phyloP scores from a whole-genome alignment of 2,113 vertebrate species.

The Peucedramus taeniatus region DNA sequence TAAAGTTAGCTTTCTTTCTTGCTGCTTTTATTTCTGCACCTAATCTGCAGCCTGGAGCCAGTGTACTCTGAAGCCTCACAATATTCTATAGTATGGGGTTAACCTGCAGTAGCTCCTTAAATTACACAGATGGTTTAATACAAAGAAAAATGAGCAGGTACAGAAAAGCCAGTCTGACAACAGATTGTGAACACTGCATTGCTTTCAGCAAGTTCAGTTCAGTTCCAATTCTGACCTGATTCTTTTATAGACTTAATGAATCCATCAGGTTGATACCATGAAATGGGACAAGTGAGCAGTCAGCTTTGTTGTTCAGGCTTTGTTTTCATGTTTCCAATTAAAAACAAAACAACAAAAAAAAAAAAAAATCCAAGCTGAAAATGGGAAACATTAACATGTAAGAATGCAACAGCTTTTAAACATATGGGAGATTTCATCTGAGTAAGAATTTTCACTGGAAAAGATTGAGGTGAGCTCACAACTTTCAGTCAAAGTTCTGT shows the following conservation, averaged over 20 bases:
- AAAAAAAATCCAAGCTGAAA: neutral
- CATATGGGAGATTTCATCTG: slow-evolving; percentile 8
- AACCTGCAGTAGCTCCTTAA: neutral
- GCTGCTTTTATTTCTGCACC: neutral
- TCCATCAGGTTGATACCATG: neutral
- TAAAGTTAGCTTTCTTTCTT: neutral
- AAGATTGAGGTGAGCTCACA: slow-evolving; percentile 20
- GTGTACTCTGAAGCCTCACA: neutral
- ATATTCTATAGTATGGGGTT: neutral
- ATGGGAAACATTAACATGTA: neutral
- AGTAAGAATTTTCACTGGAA: slow-evolving; percentile 31
- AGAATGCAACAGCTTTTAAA: slow-evolving; percentile 26
- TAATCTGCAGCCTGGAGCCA: neutral
- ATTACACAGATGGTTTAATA: neutral
- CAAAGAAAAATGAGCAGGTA: slow-evolving; percentile 13
- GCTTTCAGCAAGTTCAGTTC: slow-evolving; percentile 20
- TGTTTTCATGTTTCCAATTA: slow-evolving; percentile 3
- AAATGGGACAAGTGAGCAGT: slow-evolving; percentile 12
- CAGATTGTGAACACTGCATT: neutral
- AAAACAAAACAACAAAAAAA: neutral
- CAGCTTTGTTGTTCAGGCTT: neutral
- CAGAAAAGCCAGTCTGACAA: neutral
- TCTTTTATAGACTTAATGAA: slow-evolving; percentile 12
- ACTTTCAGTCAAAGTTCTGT: slow-evolving; percentile 25
- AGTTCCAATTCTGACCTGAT: neutral